Conservation (phyloP, 2,888 invertebrate species). For the Chironomus tentans region DNA sequence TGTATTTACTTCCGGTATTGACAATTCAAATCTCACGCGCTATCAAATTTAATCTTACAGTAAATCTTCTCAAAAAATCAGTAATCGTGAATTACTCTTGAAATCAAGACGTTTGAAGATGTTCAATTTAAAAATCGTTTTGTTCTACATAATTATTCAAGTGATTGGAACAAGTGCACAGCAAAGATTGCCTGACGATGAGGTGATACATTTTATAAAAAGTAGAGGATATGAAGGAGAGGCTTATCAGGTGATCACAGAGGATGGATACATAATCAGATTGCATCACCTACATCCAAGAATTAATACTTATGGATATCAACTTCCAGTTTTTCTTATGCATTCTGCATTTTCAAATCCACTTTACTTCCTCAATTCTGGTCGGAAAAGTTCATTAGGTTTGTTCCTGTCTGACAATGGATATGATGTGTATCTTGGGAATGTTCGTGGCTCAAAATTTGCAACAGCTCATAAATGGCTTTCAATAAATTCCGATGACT, state of each 20-base stretch:
- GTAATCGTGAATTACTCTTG: no score
- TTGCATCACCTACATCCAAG: constrained; percentile 55
- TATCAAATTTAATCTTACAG: no score
- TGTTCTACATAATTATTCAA: no score
- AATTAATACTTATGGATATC: constrained; percentile 29
- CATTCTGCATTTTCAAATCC: not conserved
- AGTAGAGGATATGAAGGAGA: constrained; percentile 38
- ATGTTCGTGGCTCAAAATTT: not conserved
- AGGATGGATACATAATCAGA: constrained; percentile 60
- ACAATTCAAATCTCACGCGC: no score
- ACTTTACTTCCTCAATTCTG: not conserved
- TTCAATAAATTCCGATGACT: not conserved
- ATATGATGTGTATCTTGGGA: constrained; percentile 2
- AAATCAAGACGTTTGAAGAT: no score
- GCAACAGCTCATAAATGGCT: not conserved
- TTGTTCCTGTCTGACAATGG: not conserved
- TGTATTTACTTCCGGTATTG: no score
- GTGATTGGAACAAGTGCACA: no score
- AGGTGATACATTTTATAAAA: not conserved
- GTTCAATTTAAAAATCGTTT: no score
- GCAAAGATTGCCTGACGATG: not conserved
- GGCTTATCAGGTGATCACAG: constrained; percentile 49
- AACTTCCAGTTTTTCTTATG: constrained; percentile 28
- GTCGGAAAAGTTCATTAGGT: constrained; percentile 29
- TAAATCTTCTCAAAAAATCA: no score